phyloP scores from a whole-genome alignment of 2,888 invertebrate genomes.

The Lasioglossum villosulum region DNA sequence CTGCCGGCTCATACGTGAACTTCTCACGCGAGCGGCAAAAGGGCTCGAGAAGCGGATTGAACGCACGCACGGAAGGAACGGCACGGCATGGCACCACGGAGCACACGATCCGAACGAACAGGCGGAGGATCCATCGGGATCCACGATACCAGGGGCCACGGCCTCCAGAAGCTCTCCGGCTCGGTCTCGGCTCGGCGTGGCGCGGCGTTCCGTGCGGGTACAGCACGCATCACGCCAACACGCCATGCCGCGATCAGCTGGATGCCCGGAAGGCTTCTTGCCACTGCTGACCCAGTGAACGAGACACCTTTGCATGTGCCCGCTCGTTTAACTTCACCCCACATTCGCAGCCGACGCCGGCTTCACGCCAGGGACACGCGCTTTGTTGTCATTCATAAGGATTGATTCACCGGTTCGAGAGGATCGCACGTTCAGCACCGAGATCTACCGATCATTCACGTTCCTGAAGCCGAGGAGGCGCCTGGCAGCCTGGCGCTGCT shows the following conservation, averaged over 20 bases:
- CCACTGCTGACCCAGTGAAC: slow-evolving; percentile 83
- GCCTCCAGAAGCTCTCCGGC: slow-evolving; percentile 55
- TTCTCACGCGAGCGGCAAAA: slow-evolving; percentile 50
- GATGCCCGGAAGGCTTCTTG: slow-evolving; percentile 78
- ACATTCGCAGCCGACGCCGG: slow-evolving; percentile 42
- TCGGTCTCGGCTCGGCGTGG: slow-evolving; percentile 18
- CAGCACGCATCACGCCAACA: slow-evolving; percentile 71
- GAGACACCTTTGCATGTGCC: slow-evolving; percentile 80
- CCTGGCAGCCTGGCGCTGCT: background rate
- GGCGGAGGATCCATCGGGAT: slow-evolving; percentile 54
- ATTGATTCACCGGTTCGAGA: slow-evolving; percentile 6
- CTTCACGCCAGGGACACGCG: slow-evolving; percentile 53
- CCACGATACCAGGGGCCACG: slow-evolving; percentile 59
- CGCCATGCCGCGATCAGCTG: slow-evolving; percentile 77
- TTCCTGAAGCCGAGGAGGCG: background rate
- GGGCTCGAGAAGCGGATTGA: slow-evolving; percentile 44
- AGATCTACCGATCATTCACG: background rate
- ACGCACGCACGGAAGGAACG: slow-evolving; percentile 47
- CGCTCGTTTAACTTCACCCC: slow-evolving; percentile 73
- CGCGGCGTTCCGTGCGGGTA: slow-evolving; percentile 63
- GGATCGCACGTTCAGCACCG: background rate
- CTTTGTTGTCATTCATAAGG: slow-evolving; percentile 28
- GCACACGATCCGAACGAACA: slow-evolving; percentile 24
- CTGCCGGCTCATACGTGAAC: slow-evolving; percentile 42
- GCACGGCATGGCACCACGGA: slow-evolving; percentile 1